These are phyloP conservation scores for Pocota personata DNA, from an alignment of 2,888 invertebrate species.

Conservation along the genomic window DNA sequence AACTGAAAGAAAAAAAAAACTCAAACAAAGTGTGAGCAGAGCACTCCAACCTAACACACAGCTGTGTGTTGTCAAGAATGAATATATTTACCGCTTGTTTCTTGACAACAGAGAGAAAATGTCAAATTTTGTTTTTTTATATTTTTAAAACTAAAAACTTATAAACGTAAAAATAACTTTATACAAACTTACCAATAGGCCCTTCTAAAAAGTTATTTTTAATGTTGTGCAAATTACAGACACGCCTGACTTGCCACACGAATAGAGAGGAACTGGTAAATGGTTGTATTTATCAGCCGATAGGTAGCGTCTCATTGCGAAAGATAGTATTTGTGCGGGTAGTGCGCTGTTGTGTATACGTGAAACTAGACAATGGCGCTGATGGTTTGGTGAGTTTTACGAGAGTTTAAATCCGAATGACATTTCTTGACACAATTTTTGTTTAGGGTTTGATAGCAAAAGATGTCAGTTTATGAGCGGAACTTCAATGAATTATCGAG, in stretches of 20 bases:
- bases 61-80: conserved; percentile 7
- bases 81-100: not conserved
- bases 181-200: not conserved
- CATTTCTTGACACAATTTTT: not conserved
- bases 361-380: not conserved
- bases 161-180: not conserved
- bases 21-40: not conserved
- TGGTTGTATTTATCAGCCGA: not conserved
- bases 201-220: not conserved
- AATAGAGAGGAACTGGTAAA: not conserved
- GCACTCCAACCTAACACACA: not conserved
- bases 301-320: conserved; percentile 20
- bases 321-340: not conserved
- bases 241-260: conserved; percentile 5
- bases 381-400: not conserved
- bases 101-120: not conserved
- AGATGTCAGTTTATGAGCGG: not conserved
- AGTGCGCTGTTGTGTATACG: not conserved
- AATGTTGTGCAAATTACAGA: not conserved
- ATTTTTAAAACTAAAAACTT: not conserved
- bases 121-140: not conserved
- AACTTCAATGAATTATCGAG: no score
- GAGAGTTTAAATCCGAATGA: not conserved
- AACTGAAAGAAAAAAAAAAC: not conserved
- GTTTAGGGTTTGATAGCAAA: not conserved